Conservation (phyloP, 53 echinoderm and acorn worm species). For the Henricia sp. region DNA sequence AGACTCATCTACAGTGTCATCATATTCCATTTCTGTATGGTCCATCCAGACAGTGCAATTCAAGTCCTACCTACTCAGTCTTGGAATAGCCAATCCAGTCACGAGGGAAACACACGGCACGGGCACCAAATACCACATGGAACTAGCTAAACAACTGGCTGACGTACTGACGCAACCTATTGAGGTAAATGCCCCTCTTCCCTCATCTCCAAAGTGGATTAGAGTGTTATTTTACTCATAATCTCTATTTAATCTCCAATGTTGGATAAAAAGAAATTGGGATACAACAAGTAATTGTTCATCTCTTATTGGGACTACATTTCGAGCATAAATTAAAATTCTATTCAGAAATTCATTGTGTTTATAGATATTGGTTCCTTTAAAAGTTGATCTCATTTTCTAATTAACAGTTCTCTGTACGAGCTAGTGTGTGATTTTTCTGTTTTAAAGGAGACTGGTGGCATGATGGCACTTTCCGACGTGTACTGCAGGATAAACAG, state of each 20-base stretch:
- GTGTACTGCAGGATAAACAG: constrained; percentile 94
- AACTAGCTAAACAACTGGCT: constrained; percentile 92
- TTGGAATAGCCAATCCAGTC: constrained; percentile 96
- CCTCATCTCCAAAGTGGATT: background rate
- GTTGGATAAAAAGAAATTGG: too few species aligned
- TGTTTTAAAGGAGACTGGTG: constrained; percentile 82
- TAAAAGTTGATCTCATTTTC: too few species aligned
- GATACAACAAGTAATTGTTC: too few species aligned
- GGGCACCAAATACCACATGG: constrained; percentile 91
- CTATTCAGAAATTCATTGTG: too few species aligned
- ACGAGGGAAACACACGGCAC: constrained; percentile 96
- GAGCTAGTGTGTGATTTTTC: background rate
- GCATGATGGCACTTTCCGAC: constrained; percentile 97
- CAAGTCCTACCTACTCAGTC: constrained; percentile 94
- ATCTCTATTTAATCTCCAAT: background rate
- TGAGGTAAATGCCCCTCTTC: constrained; percentile 62
- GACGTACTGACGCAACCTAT: constrained; percentile 78
- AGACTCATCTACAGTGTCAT: background rate
- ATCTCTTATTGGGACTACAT: too few species aligned
- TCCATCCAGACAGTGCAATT: constrained; percentile 88
- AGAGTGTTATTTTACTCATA: background rate
- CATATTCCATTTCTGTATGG: background rate
- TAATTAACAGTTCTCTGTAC: background rate
- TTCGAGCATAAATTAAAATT: too few species aligned
- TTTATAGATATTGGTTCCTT: too few species aligned